Conservation (phyloP, 2,888 invertebrate genomes). For the Adelphocoris suturalis region DNA sequence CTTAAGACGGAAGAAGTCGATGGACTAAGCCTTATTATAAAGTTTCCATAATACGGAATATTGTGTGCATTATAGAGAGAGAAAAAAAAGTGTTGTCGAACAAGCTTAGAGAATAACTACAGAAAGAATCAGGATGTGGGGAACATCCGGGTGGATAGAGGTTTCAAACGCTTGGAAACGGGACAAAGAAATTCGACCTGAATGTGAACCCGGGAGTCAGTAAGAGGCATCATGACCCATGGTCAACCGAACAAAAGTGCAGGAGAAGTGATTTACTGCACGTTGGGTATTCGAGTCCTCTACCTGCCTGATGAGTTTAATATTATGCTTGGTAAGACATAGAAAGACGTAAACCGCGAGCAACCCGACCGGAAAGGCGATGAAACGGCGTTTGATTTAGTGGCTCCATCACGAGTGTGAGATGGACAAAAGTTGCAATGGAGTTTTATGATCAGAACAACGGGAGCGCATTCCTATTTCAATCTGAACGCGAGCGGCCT, state of each 20-base stretch:
- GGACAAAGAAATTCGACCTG: slow-evolving; percentile 39
- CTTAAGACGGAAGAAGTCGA: slow-evolving; percentile 32
- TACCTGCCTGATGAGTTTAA: neutral
- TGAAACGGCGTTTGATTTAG: slow-evolving; percentile 15
- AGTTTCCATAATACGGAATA: neutral
- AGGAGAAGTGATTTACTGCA: neutral
- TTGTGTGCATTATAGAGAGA: neutral
- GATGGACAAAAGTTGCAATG: slow-evolving; percentile 1
- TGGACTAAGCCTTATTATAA: neutral
- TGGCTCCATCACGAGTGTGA: neutral
- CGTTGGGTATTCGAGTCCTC: neutral
- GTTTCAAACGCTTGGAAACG: neutral
- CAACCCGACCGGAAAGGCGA: neutral
- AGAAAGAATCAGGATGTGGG: slow-evolving; percentile 5
- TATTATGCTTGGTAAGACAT: neutral
- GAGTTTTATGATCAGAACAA: slow-evolving; percentile 22
- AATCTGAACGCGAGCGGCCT: neutral
- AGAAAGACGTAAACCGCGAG: neutral
- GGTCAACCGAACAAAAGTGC: slow-evolving; percentile 31
- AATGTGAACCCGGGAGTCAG: slow-evolving; percentile 3
- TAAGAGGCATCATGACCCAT: neutral
- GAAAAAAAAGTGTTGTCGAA: neutral
- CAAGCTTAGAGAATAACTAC: neutral
- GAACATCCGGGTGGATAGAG: slow-evolving; percentile 11
- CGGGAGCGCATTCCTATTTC: neutral